A percentile compares a stretch with the other conserved stretches of the same genome.
These are phyloP conservation scores for Coenonympha arcania DNA, from an alignment of 2,888 invertebrate genomes.

Conservation along the genomic window DNA sequence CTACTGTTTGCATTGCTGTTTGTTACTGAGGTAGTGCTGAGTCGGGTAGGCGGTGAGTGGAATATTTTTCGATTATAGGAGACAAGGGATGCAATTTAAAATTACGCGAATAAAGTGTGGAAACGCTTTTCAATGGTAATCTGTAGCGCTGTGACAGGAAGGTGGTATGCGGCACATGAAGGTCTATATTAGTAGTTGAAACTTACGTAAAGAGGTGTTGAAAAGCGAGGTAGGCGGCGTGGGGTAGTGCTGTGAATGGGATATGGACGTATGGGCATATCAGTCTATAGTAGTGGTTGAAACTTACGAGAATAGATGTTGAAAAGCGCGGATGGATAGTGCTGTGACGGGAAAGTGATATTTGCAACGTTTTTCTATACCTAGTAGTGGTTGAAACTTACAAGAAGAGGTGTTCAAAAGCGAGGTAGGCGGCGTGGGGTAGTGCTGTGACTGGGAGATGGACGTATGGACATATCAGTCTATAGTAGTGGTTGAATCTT, in stretches of 20 bases:
- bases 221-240: slow-evolving; percentile 77
- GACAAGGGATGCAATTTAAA: too few relatives aligned
- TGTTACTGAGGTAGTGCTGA: too few relatives aligned
- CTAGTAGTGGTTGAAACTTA: slow-evolving; percentile 63
- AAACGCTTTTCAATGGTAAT: too few relatives aligned
- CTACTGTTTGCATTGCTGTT: too few relatives aligned
- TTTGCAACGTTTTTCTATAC: too few relatives aligned
- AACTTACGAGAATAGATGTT: neutral
- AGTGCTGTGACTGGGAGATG: slow-evolving; percentile 76
- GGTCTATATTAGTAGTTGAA: neutral
- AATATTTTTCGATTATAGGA: too few relatives aligned
- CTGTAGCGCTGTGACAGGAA: too few relatives aligned
- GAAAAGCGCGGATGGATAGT: too few relatives aligned
- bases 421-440: slow-evolving; percentile 76
- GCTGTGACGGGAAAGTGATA: too few relatives aligned
- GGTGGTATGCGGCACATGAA: slow-evolving; percentile 73
- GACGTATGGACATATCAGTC: slow-evolving; percentile 9
- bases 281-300: neutral
- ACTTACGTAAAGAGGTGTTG: slow-evolving; percentile 71
- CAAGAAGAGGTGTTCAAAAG: slow-evolving; percentile 84
- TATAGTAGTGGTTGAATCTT: neutral
- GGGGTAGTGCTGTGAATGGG: slow-evolving; percentile 76
- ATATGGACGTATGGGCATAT: slow-evolving; percentile 76
- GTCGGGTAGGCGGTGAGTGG: too few relatives aligned
- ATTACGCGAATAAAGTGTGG: too few relatives aligned